These are phyloP conservation scores for Neuroterus valhalla DNA, from an alignment of 1,140 invertebrate species.

Conservation along the genomic window DNA sequence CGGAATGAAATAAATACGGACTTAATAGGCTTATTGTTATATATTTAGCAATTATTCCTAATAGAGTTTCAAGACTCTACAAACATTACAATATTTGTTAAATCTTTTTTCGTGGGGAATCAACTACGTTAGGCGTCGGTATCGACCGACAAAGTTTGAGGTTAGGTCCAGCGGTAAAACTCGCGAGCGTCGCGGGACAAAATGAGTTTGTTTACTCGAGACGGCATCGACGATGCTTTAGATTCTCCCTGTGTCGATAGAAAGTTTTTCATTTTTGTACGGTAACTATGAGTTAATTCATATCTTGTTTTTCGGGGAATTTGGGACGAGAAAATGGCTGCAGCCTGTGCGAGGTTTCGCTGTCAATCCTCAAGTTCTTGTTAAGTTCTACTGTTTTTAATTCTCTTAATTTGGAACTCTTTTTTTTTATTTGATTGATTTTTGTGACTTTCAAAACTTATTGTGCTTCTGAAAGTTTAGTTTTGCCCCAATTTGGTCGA, in stretches of 20 bases:
- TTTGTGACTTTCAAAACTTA: too few species aligned
- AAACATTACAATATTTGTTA: too few species aligned
- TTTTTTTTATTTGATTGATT: background rate
- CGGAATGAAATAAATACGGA: background rate
- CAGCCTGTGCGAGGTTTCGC: background rate
- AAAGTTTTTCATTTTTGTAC: background rate
- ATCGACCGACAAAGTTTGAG: constrained; percentile 13
- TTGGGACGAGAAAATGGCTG: constrained; percentile 28
- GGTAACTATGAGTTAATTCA: background rate
- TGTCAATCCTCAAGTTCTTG: constrained; percentile 9
- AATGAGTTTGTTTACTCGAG: constrained; percentile 12
- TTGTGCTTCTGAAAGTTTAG: too few species aligned
- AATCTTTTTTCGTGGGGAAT: background rate
- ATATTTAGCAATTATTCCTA: background rate
- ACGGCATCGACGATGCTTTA: background rate
- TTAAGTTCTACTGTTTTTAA: background rate
- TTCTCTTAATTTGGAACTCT: background rate
- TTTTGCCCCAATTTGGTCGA: too few species aligned
- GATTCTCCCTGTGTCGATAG: background rate
- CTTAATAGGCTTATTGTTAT: background rate
- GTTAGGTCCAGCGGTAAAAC: background rate
- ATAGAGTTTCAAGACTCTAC: background rate
- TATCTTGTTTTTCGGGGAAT: background rate
- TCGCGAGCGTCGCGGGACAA: constrained; percentile 2
- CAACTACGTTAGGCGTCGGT: constrained; percentile 16